Conservation (phyloP, 2,113 vertebrate species). For the Solea solea region DNA sequence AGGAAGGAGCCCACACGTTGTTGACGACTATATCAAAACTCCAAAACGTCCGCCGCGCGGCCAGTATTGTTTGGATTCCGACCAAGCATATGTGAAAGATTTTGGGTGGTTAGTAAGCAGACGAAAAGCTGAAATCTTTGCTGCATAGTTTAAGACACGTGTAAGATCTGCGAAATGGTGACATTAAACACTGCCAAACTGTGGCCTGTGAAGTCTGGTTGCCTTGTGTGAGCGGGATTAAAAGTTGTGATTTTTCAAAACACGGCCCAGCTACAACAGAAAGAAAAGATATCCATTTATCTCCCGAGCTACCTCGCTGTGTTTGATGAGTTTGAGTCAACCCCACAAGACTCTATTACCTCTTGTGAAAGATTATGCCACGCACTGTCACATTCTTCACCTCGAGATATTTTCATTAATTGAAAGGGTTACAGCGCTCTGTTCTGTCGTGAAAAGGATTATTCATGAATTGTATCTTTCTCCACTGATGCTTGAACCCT, state of each 20-base stretch:
- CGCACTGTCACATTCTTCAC: too few species aligned
- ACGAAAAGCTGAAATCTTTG: slow-evolving; percentile 49
- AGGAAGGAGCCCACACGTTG: slow-evolving; percentile 64
- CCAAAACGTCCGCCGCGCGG: slow-evolving; percentile 42
- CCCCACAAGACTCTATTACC: too few species aligned
- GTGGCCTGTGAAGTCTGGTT: slow-evolving; percentile 22
- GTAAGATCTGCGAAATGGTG: slow-evolving; percentile 33
- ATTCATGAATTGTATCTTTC: too few species aligned
- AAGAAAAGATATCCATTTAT: slow-evolving; percentile 23
- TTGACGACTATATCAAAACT: slow-evolving; percentile 60
- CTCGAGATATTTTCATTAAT: neutral
- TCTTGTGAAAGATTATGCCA: too few species aligned
- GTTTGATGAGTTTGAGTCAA: too few species aligned
- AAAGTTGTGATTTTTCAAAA: slow-evolving; percentile 26
- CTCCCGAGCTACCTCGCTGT: slow-evolving; percentile 1
- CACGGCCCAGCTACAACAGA: neutral
- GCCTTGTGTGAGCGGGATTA: neutral
- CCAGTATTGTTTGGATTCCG: slow-evolving; percentile 27
- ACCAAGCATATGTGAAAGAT: slow-evolving; percentile 66
- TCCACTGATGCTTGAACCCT: too few species aligned
- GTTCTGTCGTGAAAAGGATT: too few species aligned
- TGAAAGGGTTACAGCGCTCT: too few species aligned
- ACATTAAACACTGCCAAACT: slow-evolving; percentile 34
- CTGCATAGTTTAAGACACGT: slow-evolving; percentile 42
- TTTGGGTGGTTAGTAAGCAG: slow-evolving; percentile 34